These are phyloP conservation scores for Microplitis demolitor DNA, from an alignment of 1,140 invertebrate species.

Conservation along the genomic window DNA sequence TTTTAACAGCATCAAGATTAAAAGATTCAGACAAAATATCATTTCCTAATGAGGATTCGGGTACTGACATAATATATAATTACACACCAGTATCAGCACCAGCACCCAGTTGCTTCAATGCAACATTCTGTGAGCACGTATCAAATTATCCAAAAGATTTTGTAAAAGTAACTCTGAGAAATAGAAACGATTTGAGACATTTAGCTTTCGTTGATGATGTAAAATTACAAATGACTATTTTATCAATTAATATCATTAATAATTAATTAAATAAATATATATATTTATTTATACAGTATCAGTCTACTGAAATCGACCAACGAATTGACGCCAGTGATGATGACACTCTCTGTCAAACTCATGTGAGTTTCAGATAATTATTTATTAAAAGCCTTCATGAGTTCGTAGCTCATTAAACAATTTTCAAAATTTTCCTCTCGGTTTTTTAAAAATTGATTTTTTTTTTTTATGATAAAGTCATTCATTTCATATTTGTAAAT, in stretches of 20 bases:
- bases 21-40: not conserved
- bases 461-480: no score
- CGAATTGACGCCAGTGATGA: not conserved
- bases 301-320: conserved; percentile 11
- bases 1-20: no score
- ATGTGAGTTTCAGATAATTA: not conserved
- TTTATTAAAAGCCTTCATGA: not conserved
- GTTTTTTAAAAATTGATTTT: no score
- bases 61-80: not conserved
- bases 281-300: not conserved
- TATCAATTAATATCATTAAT: not conserved
- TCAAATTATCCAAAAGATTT: conserved; percentile 16
- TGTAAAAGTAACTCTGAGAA: not conserved
- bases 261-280: not conserved
- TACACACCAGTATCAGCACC: not conserved
- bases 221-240: not conserved
- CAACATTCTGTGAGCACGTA: conserved; percentile 17
- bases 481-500: no score
- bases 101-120: not conserved
- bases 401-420: no score
- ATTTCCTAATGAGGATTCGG: not conserved
- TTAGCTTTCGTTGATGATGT: not conserved
- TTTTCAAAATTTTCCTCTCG: no score
- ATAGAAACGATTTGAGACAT: conserved; percentile 3
- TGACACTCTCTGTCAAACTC: not conserved